Evolutionary conservation across 2,113 vertebrate species (phyloP).

Genomic region (Percopsis transmontana): DNA sequence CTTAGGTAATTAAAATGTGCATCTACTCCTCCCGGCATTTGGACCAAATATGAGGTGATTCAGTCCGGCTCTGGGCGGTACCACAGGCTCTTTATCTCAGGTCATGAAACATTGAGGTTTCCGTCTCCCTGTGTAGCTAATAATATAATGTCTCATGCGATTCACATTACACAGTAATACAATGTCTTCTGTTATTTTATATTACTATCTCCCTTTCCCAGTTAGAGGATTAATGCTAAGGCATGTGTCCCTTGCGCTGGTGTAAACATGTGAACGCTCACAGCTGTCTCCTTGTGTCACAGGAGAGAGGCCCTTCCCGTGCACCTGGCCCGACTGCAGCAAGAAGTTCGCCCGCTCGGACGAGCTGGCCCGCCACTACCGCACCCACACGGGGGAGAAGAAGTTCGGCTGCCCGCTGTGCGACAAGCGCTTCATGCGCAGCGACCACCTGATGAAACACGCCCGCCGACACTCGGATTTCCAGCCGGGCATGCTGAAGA

Average conservation of each 20-base stretch:
- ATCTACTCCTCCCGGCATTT: conserved; percentile 44
- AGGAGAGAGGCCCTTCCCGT: conserved; percentile 96
- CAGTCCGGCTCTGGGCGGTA: conserved; percentile 12
- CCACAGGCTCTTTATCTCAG: neutral
- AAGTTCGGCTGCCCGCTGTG: conserved; percentile 95
- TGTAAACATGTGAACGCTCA: neutral
- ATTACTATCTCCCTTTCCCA: too few relatives aligned
- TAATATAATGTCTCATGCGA: conserved; percentile 4
- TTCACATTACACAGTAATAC: neutral
- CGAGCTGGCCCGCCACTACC: conserved; percentile 95
- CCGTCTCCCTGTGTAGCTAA: neutral
- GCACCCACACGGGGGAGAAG: conserved; percentile 98
- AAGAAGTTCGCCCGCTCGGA: conserved; percentile 98
- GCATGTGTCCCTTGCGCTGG: neutral
- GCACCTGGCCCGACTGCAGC: conserved; percentile 93
- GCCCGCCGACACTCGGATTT: conserved; percentile 93
- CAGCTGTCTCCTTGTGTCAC: conserved; percentile 39
- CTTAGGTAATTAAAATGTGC: conserved; percentile 65
- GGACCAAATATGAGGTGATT: conserved; percentile 24
- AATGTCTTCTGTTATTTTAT: too few relatives aligned
- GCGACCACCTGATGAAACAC: conserved; percentile 96
- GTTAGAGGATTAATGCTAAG: neutral
- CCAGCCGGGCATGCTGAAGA: conserved; percentile 93
- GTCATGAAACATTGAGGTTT: too few relatives aligned
- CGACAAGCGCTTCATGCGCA: conserved; percentile 98